Evolutionary conservation across 2,888 invertebrate species (phyloP), one percentile per base, ranked within the genome.

Genomic region (Bombyx huttoni): DNA sequence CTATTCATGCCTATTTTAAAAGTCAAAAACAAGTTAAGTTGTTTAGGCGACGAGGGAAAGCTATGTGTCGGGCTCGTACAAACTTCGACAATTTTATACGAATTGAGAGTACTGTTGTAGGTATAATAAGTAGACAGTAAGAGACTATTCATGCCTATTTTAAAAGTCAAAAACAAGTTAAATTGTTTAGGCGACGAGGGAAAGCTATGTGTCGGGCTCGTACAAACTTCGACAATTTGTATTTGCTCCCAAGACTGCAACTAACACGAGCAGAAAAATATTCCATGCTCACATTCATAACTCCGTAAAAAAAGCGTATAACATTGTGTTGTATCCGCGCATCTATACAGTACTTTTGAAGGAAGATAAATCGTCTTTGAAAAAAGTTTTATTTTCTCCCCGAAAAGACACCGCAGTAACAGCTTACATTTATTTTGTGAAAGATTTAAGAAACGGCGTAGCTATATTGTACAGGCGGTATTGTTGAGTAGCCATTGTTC

Each of bases 341-440:
- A 56, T 65, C 61, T 61, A 61, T 64, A 64, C 62, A 59, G 63
- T 66, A 65, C 65, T 68, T 60, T 58, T 65, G 64, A 58, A 64
- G 61, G 59, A 69, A 75, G 72, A 76, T 75, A 75, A 72, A 78
- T 76, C 62, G 73, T 65, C 62, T 61, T 59, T 54, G 71, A 73
- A 69, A 67, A 70, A 73, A 68, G 62, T 75, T 77, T 75, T 77
- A 70, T 70, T 72, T 65, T 67, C 63, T 61, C 57, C 57, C 54
- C 24, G 24, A 57, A 58, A 59, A 54, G 61, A 63, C 61, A 63
- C 63, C 60, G 58, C 54, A 59, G 73, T 73, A 75, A 75, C 72
- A 72, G 71, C 75, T 73, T 73, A 73, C 74, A 73, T 78, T 78
- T 78, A 75, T 77, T 75, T 73, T 65, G 66, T 62, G 60, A 71